A percentile compares a stretch with the other conserved stretches of the same genome.
These are phyloP conservation scores for Lophius americanus DNA, from an alignment of 2,797 vertebrate genomes.

Conservation along the genomic window DNA sequence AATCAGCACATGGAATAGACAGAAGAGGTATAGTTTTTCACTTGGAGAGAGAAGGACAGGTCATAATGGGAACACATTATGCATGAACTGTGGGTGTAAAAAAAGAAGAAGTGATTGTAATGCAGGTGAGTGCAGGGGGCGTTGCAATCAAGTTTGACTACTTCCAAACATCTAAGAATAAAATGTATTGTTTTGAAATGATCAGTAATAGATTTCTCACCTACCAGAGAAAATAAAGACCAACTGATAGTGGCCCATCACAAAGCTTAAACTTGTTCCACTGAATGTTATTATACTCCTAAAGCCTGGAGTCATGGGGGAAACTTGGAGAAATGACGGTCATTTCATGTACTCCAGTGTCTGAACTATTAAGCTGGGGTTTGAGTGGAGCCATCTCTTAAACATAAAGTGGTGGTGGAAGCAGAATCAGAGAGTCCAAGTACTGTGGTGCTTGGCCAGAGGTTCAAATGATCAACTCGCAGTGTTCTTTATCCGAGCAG, in stretches of 20 bases:
- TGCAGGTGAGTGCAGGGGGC: constrained; percentile 58
- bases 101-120: constrained; percentile 67
- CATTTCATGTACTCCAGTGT: constrained; percentile 44
- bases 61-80: constrained; percentile 70
- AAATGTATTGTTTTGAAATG: constrained; percentile 44
- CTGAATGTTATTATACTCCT: constrained; percentile 56
- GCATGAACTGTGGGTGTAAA: constrained; percentile 56
- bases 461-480: constrained; percentile 61
- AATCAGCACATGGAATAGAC: constrained; percentile 83
- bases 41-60: constrained; percentile 67
- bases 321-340: constrained; percentile 33
- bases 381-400: constrained; percentile 68
- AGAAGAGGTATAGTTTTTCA: constrained; percentile 69
- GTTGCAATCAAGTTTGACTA: constrained; percentile 66
- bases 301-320: constrained; percentile 49
- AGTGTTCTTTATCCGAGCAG: constrained; percentile 65
- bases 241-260: constrained; percentile 37
- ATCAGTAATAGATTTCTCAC: constrained; percentile 62
- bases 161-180: constrained; percentile 54
- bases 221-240: constrained; percentile 52
- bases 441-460: constrained; percentile 64
- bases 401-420: constrained; percentile 60
- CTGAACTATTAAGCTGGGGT: constrained; percentile 50
- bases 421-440: constrained; percentile 52
- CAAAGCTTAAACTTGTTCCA: constrained; percentile 33